These are phyloP conservation scores for Philonicus albiceps DNA, from an alignment of 2,888 invertebrate species.

Conservation along the genomic window DNA sequence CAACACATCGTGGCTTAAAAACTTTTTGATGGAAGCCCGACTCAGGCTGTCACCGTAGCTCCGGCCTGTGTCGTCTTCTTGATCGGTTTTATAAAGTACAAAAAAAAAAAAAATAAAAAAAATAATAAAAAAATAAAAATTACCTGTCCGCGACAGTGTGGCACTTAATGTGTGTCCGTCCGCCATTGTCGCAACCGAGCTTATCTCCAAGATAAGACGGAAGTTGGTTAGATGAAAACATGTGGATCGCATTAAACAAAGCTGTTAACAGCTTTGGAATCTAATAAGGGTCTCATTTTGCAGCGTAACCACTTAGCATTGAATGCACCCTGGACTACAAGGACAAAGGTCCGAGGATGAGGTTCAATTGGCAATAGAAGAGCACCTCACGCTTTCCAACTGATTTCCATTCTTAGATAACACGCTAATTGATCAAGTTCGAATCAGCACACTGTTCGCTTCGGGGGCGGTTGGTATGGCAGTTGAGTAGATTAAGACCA, in stretches of 20 bases:
- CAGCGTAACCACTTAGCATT: not conserved
- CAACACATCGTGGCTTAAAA: constrained; percentile 18
- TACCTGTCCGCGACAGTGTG: constrained; percentile 17
- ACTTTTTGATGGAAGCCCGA: constrained; percentile 27
- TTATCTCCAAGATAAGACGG: constrained; percentile 40
- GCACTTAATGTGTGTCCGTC: constrained; percentile 12
- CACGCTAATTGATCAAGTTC: not conserved
- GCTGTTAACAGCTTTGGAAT: constrained; percentile 1
- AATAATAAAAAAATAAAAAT: not conserved
- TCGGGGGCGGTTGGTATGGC: not conserved
- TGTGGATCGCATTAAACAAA: constrained; percentile 34
- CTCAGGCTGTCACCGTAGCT: constrained; percentile 6
- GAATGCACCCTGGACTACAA: not conserved
- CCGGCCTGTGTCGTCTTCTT: constrained; percentile 1
- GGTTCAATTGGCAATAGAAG: not conserved
- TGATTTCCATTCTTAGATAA: not conserved
- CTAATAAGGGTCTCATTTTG: constrained; percentile 5
- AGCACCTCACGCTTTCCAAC: not conserved
- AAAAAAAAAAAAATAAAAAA: constrained; percentile 10
- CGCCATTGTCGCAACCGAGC: constrained; percentile 29
- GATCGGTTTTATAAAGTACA: constrained; percentile 24
- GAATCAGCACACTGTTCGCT: not conserved
- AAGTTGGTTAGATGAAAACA: constrained; percentile 43
- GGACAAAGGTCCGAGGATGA: not conserved
- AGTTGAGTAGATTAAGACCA: not conserved